phyloP scores from a whole-genome alignment of 2,888 invertebrate species.

The Mongoloraphidia duomilia region DNA sequence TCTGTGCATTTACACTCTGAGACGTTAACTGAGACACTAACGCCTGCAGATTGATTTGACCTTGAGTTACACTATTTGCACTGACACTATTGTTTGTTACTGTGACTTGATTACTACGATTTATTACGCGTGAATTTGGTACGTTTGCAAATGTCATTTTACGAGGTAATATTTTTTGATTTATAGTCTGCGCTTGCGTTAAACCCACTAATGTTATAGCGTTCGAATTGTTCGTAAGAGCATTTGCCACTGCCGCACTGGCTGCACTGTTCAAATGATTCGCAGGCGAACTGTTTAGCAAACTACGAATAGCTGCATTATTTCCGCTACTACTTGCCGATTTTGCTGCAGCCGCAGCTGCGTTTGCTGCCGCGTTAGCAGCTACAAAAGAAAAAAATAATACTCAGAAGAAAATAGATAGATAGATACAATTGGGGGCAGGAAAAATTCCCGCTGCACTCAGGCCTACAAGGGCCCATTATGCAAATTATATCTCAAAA shows the following conservation, averaged over 20 bases:
- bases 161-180: constrained; percentile 34
- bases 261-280: constrained; percentile 38
- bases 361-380: constrained; percentile 23
- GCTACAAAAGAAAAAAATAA: constrained; percentile 18
- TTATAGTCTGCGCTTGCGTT: constrained; percentile 22
- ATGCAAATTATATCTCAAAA: no score
- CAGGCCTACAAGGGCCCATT: no score
- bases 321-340: constrained; percentile 33
- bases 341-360: constrained; percentile 20
- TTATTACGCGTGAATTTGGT: constrained; percentile 27
- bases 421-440: no score
- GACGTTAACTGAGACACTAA: constrained; percentile 31
- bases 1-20: constrained; percentile 23
- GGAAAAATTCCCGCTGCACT: no score
- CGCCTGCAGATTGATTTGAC: constrained; percentile 32
- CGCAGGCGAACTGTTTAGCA: constrained; percentile 66
- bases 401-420: no score
- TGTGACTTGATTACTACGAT: constrained; percentile 29
- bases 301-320: constrained; percentile 62
- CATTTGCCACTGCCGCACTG: constrained; percentile 38
- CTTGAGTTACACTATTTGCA: constrained; percentile 17
- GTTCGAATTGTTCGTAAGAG: constrained; percentile 25
- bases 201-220: constrained; percentile 25
- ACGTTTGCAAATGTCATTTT: constrained; percentile 42
- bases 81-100: constrained; percentile 25